Conservation (phyloP, 2,888 invertebrate species). For the Tortrix viridana region DNA sequence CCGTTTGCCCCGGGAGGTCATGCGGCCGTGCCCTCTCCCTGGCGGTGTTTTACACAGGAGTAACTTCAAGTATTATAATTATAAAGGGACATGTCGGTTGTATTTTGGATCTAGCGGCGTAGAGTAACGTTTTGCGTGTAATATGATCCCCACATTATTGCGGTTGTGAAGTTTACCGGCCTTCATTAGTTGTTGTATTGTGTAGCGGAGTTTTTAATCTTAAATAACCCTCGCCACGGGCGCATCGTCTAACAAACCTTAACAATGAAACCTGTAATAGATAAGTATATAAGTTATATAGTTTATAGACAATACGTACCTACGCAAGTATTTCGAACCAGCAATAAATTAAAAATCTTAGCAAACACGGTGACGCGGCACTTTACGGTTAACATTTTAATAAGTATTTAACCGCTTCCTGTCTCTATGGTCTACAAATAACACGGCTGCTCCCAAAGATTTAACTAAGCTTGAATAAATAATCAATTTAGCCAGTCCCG, state of each 20-base stretch:
- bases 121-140: constrained; percentile 54
- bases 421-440: constrained; percentile 75
- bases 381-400: constrained; percentile 59
- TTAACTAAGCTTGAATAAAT: constrained; percentile 81
- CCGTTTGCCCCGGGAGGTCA: constrained; percentile 81
- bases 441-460: constrained; percentile 71
- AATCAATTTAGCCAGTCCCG: constrained; percentile 77
- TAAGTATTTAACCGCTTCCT: constrained; percentile 72
- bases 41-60: constrained; percentile 60
- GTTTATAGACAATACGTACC: too few relatives aligned
- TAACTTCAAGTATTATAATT: constrained; percentile 64
- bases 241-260: not conserved
- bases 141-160: constrained; percentile 53
- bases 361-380: constrained; percentile 56
- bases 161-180: constrained; percentile 48
- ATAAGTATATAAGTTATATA: not conserved
- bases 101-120: constrained; percentile 53
- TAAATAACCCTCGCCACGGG: not conserved
- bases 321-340: not conserved
- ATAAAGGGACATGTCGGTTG: constrained; percentile 63
- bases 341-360: constrained; percentile 54
- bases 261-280: not conserved
- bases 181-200: constrained; percentile 50
- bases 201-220: constrained; percentile 39
- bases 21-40: constrained; percentile 66